Evolutionary conservation across 2,113 vertebrate species (phyloP), one percentile per base, ranked within the genome.

Genomic region (Numenius arquata): DNA sequence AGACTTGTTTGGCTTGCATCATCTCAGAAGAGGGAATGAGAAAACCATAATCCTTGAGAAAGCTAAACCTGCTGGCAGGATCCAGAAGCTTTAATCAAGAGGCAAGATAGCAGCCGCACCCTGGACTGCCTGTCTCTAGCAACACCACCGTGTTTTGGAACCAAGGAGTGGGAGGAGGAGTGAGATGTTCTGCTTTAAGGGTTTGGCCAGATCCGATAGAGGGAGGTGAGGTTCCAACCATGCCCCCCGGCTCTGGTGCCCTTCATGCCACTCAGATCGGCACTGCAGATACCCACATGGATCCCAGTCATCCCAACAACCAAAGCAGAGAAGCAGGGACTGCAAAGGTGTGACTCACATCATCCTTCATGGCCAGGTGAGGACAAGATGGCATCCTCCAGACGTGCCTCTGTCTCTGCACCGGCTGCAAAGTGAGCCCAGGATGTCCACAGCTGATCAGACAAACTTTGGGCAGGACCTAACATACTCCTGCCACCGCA

Each of bases 1-100:
- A 72, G 70, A 48, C 65, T 90, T 96, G 65, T 80, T 87, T 71
- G 56, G 45, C 36, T 94, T 97, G 77, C 90, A 52, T 93, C 83
- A 93, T 45, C 73, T 79, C 62, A 87, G 73, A 67, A 48, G 52
- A 74, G 25, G 9, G 61, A 67, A 80, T 43, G 43, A 45, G 73
- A 84, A 92, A 84, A 40, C 72, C 58, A 8, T 80, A 90, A 84
- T 22, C 15, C 80, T 77, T 90, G 85, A 81, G 85, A 97, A 96
- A 94, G 80, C 61, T 65, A 87, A 97, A 91, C 88, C 65, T 84
- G 58, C 61, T 89, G 88, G 65, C 34, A 5, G 34, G 79, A 73
- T 59, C 55, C 79, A 87, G 52, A 81, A 63, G 21, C 73, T 94
- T 76, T 93, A 62, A 94, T 92, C 80, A 90, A 71, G 56, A 65